Evolutionary conservation across 2,888 invertebrate genomes (phyloP), one percentile per base, ranked within the genome.

Genomic region (Ommatoiulus sabulosus): DNA sequence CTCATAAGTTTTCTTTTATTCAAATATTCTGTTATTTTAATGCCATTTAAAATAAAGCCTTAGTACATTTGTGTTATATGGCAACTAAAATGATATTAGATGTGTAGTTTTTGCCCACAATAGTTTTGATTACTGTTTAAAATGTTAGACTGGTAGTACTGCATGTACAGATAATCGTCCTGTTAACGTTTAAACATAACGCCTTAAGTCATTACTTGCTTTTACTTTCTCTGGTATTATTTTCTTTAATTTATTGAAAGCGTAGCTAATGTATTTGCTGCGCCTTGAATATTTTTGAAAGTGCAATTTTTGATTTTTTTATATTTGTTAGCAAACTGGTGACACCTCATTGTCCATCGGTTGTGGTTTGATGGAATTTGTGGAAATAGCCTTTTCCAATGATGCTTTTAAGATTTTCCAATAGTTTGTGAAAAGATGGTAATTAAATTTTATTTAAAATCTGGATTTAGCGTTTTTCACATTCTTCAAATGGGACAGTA

Each of bases 391-490:
- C 72, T 72, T 72, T 72, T 24, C 10, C 24, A 72, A 72, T 72
- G 72, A 72, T 72, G 72, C 72, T 72, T 72, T 72, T 35, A 8
- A 24, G 7, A 72, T 72, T 72, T 72, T 12, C 24, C 72, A 72
- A 8, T 72, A 20, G 8, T 24, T 72, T 72, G 72, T 72, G 72
- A 72, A 12, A 72, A 72, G 20, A 24, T 24, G 72, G 72, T 24
- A 72, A 72, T 72, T 72, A 72, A 63, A 72, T 72, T 72, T 72
- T 72, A 72, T 72, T 72, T 72, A 72, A 24, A 10, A 72, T 24
- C 24, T 72, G 20, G 5, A n/a, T 72, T 20, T 8, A 24, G 20
- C 24, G 72, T 72, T 72, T 35, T 35, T 35, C 35, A 35, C 35
- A 35, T 35, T 35, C 35, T 35, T 35, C 35, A 35, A 35, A 35